phyloP scores from a whole-genome alignment of 2,113 vertebrate genomes.

The Pteruthius melanotis region DNA sequence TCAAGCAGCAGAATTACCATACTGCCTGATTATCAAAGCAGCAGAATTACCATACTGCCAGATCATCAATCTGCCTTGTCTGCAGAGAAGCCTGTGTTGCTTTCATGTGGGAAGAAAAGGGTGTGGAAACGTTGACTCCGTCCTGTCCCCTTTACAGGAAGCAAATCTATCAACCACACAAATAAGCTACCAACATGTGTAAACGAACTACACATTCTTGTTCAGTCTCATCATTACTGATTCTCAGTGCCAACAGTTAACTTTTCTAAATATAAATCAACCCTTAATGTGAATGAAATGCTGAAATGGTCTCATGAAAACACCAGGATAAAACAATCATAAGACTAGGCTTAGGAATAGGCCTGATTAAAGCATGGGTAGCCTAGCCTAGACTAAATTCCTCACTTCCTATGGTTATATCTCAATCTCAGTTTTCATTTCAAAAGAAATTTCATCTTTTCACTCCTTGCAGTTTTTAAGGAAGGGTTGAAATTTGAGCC shows the following conservation, averaged over 20 bases:
- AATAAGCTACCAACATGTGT: not conserved
- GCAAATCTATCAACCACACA: not conserved
- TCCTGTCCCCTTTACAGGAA: not conserved
- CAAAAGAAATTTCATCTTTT: conserved; percentile 4
- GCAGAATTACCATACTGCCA: not conserved
- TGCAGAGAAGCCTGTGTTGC: not conserved
- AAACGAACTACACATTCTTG: not conserved
- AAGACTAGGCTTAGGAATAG: not conserved
- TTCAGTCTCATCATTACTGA: not conserved
- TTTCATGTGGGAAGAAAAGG: not conserved
- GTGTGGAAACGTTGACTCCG: not conserved
- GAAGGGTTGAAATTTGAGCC: not conserved
- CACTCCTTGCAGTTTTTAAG: not conserved
- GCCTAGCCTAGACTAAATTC: not conserved
- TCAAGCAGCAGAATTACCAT: not conserved
- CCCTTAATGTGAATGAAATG: not conserved
- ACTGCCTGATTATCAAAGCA: not conserved
- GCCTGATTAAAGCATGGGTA: conserved; percentile 2
- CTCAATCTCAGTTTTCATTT: conserved; percentile 20
- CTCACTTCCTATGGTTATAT: not conserved
- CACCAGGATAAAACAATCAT: not conserved
- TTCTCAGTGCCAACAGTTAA: not conserved
- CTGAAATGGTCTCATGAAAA: conserved; percentile 19
- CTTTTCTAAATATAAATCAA: conserved; percentile 18
- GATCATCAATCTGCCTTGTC: not conserved